Percentiles rank a stretch among this genome's conserved stretches.
phyloP scores from a whole-genome alignment of 2,888 invertebrate species.

The Neoascia interrupta region DNA sequence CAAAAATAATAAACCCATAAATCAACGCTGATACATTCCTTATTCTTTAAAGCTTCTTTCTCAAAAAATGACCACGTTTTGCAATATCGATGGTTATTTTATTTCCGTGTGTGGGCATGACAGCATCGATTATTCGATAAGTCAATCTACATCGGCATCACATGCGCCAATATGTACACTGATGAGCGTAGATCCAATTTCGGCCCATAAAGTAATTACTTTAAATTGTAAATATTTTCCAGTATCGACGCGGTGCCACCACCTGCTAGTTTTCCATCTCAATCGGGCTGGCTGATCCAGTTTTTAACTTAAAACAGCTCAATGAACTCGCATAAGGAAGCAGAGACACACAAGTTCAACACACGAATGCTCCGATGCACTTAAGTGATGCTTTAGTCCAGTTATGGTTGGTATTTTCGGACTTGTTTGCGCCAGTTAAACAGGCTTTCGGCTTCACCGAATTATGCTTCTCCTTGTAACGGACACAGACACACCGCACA shows the following conservation, averaged over 20 bases:
- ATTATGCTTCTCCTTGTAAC: constrained; percentile 30
- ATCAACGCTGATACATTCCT: no score
- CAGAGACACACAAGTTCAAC: constrained; percentile 34
- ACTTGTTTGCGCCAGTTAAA: constrained; percentile 51
- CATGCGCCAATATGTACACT: no score
- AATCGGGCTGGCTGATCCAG: background rate
- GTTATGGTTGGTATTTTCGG: constrained; percentile 43
- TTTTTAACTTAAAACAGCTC: background rate
- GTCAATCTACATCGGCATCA: no score
- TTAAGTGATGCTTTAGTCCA: constrained; percentile 34
- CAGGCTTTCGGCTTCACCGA: constrained; percentile 52
- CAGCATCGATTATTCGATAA: no score
- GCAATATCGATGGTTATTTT: no score
- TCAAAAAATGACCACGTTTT: no score
- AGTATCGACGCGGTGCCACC: background rate
- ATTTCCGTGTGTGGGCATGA: no score
- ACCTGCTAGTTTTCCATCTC: no score
- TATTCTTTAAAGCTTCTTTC: no score
- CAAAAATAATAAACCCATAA: no score
- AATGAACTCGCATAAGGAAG: constrained; percentile 6
- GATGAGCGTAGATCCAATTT: no score
- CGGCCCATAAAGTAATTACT: no score
- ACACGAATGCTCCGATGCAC: constrained; percentile 43
- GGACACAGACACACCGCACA: constrained; percentile 27
- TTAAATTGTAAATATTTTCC: constrained; percentile 42